Conservation (phyloP, 2,888 invertebrate species). For the Poecilobothrus nobilitatus region DNA sequence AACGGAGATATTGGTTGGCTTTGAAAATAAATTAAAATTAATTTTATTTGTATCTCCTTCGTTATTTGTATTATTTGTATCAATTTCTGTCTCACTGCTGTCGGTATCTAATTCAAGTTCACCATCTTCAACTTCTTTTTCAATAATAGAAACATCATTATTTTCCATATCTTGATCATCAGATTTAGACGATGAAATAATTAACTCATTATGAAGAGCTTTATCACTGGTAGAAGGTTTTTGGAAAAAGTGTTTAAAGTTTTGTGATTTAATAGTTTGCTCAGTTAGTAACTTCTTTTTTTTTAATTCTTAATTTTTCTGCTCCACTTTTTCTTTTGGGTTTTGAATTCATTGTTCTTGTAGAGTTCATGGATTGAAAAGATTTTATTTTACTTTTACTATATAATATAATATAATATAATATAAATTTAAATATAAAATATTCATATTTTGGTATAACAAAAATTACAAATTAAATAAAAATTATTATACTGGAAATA, state of each 20-base stretch:
- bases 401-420: background rate
- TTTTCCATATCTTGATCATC: constrained; percentile 13
- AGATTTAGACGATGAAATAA: constrained; percentile 14
- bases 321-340: constrained; percentile 14
- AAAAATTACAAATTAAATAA: constrained; percentile 8
- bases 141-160: constrained; percentile 10
- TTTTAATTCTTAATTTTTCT: constrained; percentile 14
- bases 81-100: constrained; percentile 8
- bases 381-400: too few relatives aligned
- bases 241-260: constrained; percentile 12
- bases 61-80: constrained; percentile 8
- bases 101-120: constrained; percentile 5
- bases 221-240: constrained; percentile 13
- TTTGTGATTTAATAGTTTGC: constrained; percentile 12
- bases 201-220: constrained; percentile 13
- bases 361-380: background rate
- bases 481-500: background rate
- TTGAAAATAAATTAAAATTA: constrained; percentile 10
- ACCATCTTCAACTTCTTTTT: constrained; percentile 2
- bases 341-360: constrained; percentile 13
- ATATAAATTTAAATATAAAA: constrained; percentile 10
- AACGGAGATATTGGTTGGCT: too few relatives aligned
- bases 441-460: background rate
- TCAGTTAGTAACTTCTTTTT: background rate
- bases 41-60: constrained; percentile 7